A percentile compares a stretch with the other conserved stretches of the same genome.
phyloP scores from a whole-genome alignment of 2,888 invertebrate genomes.

The Himalopsyche anomala region DNA sequence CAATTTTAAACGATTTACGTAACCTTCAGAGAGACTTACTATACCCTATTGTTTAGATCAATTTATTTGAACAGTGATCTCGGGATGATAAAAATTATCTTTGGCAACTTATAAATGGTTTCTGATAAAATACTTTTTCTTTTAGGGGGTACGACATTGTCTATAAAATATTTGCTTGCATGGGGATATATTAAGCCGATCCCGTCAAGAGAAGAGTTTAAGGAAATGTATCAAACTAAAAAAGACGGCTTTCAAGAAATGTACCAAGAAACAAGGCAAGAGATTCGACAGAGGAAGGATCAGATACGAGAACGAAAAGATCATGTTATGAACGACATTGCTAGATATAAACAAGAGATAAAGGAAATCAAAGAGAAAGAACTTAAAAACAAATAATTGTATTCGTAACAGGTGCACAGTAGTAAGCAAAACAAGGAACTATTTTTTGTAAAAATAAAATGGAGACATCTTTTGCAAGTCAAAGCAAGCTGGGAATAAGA shows the following conservation, averaged over 20 bases:
- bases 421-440: not conserved
- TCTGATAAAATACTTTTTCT: slow-evolving; percentile 4
- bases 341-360: slow-evolving; percentile 75
- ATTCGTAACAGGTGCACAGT: not conserved
- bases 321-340: slow-evolving; percentile 76
- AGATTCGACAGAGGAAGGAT: slow-evolving; percentile 72
- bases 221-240: slow-evolving; percentile 79
- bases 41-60: not conserved
- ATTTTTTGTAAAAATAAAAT: not conserved
- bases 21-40: too few species aligned
- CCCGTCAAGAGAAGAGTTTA: slow-evolving; percentile 80
- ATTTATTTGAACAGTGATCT: not conserved
- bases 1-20: too few species aligned
- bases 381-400: slow-evolving; percentile 61
- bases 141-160: slow-evolving; percentile 89
- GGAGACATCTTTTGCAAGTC: too few species aligned
- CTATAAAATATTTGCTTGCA: slow-evolving; percentile 87
- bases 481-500: too few species aligned
- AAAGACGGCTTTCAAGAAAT: slow-evolving; percentile 80
- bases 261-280: slow-evolving; percentile 77
- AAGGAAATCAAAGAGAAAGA: slow-evolving; percentile 71
- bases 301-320: slow-evolving; percentile 68
- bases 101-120: not conserved
- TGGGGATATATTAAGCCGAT: slow-evolving; percentile 91
- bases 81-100: not conserved